These are phyloP conservation scores for Enoplosus armatus DNA, from an alignment of 2,797 vertebrate genomes.

Conservation along the genomic window DNA sequence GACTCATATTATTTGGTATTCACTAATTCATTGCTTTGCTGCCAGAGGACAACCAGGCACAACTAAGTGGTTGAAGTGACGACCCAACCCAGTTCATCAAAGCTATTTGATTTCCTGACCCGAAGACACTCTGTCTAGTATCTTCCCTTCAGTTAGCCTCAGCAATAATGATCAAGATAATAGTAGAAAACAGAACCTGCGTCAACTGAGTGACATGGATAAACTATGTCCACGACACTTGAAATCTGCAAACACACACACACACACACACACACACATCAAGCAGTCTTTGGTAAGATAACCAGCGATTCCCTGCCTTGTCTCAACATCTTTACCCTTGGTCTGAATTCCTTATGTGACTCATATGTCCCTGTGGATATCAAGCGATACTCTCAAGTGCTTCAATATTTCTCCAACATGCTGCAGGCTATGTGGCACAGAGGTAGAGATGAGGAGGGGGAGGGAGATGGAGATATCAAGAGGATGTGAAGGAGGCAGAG, in stretches of 20 bases:
- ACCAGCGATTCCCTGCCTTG: constrained; percentile 7
- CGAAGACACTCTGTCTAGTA: background rate
- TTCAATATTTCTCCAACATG: constrained; percentile 44
- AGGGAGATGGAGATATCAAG: constrained; percentile 54
- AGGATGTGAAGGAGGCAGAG: constrained; percentile 35
- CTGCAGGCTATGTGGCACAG: constrained; percentile 43
- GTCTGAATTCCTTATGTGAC: constrained; percentile 54
- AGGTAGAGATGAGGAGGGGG: constrained; percentile 20
- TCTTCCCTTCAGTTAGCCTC: constrained; percentile 2
- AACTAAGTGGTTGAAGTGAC: background rate
- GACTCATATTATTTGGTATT: background rate
- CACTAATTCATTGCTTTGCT: background rate
- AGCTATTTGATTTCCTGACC: background rate
- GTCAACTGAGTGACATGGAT: background rate
- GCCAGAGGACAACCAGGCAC: background rate
- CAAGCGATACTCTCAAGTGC: constrained; percentile 42
- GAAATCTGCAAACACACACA: constrained; percentile 33
- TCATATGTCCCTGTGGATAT: constrained; percentile 45
- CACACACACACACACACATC: constrained; percentile 32
- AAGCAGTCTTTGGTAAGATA: constrained; percentile 35
- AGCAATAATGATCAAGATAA: background rate
- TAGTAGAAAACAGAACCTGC: background rate
- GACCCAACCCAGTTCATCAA: background rate
- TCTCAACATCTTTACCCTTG: constrained; percentile 54
- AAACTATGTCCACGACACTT: background rate